Base-by-base conservation (phyloP, 1,140 invertebrate species). In the Nasonia giraulti region DNA sequence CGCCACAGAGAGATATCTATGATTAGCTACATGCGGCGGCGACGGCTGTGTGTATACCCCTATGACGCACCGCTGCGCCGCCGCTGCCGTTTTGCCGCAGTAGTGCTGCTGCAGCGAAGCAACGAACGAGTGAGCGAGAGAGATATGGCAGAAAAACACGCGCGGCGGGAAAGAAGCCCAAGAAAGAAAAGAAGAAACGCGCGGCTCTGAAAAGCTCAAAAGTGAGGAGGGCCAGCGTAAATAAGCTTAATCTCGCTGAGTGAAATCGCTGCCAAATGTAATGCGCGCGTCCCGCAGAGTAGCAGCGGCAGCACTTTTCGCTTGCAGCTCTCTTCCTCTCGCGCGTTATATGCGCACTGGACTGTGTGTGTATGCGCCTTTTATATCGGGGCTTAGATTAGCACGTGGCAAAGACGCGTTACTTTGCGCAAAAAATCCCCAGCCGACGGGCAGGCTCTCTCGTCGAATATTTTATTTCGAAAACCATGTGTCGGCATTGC, bases 221-320 rank as follows among this genome's bases (percentile, higher is more conserved):
- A 66, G 44, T 31, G 33, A 82, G 62, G 77, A 73, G 69, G 20
- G 5, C 3, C 31, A 66, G 88, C 86, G 89, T 89, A 91, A 91
- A 91, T 91, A 91, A 91, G 90, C 89, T 91, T 90, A 91, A 91
- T 91, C 87, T 90, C 86, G 86, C 87, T 90, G 89, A 91, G 91
- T 91, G 90, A 91, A 91, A 91, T 90, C 86, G 50, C 55, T 85
- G 79, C 79, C 84, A 81, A 85, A 85, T 88, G 86, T 88, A 87
- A 89, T 88, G 86, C 87, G 85, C 40, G 87, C 85, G 55, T 62
- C 55, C 55, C 84, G 73, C 79, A 62, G n/a, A 27, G 47, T 20
- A 75, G 74, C 31, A 75, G 74, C 31, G 12, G 69, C 33, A 73
- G 69, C 23, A 37, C 23, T 71, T 55, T 55, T 55, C 50, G 50